These are phyloP conservation scores for Palythoa grandis DNA, from an alignment of 92 coral and sea anemone species.

Conservation along the genomic window DNA sequence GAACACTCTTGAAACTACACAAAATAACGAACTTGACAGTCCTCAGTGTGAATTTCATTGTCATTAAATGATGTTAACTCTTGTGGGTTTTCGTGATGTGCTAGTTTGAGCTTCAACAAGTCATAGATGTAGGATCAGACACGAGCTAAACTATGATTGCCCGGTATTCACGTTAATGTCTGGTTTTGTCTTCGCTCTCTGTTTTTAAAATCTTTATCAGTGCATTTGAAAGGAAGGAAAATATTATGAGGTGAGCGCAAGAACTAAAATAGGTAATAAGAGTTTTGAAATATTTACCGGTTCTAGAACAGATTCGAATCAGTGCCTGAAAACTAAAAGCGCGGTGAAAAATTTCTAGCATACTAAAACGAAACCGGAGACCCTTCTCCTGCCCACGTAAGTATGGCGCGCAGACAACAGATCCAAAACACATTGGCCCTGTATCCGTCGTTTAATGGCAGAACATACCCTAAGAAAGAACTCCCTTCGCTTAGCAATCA, in stretches of 20 bases:
- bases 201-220: conserved; percentile 40
- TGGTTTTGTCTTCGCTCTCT: conserved; percentile 51
- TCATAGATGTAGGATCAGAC: conserved; percentile 25
- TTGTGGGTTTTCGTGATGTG: conserved; percentile 59
- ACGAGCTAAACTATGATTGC: conserved; percentile 9
- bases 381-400: conserved; percentile 8
- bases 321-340: conserved; percentile 22
- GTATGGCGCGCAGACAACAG: conserved; percentile 6
- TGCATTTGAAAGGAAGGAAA: conserved; percentile 34
- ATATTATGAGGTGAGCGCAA: conserved; percentile 10
- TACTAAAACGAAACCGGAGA: conserved; percentile 42
- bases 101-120: conserved; percentile 29
- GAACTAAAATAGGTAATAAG: conserved; percentile 14
- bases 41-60: conserved; percentile 74
- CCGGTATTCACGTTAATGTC: conserved; percentile 71
- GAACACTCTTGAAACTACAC: conserved; percentile 92
- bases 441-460: neutral
- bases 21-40: conserved; percentile 82
- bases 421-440: neutral
- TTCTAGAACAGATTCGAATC: conserved; percentile 29
- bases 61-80: conserved; percentile 67
- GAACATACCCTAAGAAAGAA: neutral
- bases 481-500: neutral
- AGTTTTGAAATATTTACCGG: conserved; percentile 29
- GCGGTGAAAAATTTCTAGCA: conserved; percentile 23